Evolutionary conservation across 37 sponge, comb jelly and placozoan genomes (phyloP).

Genomic region (Tethya wilhelma): DNA sequence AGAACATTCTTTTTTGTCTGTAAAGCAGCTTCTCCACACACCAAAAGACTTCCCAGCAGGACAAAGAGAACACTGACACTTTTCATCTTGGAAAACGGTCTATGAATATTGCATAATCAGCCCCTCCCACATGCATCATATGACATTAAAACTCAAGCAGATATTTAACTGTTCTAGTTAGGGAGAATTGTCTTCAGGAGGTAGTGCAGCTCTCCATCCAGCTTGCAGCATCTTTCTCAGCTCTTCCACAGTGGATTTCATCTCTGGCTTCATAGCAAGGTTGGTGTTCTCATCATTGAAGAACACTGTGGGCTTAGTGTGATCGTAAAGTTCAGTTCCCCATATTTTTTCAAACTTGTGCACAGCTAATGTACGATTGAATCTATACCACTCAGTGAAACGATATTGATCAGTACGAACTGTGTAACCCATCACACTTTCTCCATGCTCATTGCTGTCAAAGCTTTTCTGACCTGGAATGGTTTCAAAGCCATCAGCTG

Average conservation of each 20-base stretch:
- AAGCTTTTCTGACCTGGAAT: conserved; percentile 27
- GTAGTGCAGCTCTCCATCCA: conserved; percentile 56
- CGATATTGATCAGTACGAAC: conserved; percentile 37
- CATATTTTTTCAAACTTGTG: conserved; percentile 19
- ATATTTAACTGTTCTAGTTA: too few species aligned
- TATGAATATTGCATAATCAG: too few species aligned
- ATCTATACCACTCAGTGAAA: conserved; percentile 51
- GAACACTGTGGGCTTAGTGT: conserved; percentile 16
- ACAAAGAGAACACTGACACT: too few species aligned
- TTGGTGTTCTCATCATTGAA: conserved; percentile 58
- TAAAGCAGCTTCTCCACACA: too few species aligned
- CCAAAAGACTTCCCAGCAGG: too few species aligned
- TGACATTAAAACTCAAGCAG: too few species aligned
- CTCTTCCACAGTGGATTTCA: conserved; percentile 10
- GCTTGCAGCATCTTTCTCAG: conserved; percentile 18
- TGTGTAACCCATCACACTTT: conserved; percentile 59
- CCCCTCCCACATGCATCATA: too few species aligned
- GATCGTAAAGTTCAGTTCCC: conserved; percentile 61
- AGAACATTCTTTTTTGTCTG: too few species aligned
- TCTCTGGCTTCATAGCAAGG: conserved; percentile 12
- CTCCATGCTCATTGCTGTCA: conserved; percentile 21
- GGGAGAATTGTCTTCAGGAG: too few species aligned
- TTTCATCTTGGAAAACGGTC: too few species aligned
- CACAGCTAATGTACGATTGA: conserved; percentile 11
- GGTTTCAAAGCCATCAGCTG: background rate